These are phyloP conservation scores for Hyposmocoma kahamanoa DNA, from an alignment of 1,140 invertebrate species.

Conservation along the genomic window DNA sequence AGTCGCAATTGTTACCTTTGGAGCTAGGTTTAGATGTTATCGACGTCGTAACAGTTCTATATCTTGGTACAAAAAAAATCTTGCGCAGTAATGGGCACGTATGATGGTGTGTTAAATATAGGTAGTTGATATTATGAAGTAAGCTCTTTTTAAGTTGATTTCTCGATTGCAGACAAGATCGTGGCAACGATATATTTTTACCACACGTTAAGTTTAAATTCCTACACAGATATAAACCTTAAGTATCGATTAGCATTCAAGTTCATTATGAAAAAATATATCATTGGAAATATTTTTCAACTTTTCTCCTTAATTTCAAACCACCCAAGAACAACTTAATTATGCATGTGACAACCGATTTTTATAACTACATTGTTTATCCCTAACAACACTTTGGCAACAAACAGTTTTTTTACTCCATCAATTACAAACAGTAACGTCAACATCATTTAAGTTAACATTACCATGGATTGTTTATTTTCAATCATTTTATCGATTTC, in stretches of 20 bases:
- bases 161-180: conserved; percentile 43
- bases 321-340: conserved; percentile 70
- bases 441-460: conserved; percentile 56
- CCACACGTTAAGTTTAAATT: conserved; percentile 68
- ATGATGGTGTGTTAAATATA: too few species aligned
- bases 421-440: conserved; percentile 62
- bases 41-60: too few species aligned
- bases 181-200: conserved; percentile 50
- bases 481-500: conserved; percentile 41
- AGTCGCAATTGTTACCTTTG: not conserved
- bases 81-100: too few species aligned
- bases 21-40: too few species aligned
- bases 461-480: conserved; percentile 38
- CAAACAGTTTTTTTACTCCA: conserved; percentile 63
- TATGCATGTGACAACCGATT: conserved; percentile 71
- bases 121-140: too few species aligned
- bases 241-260: conserved; percentile 69
- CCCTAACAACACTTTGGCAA: conserved; percentile 73
- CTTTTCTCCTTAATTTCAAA: conserved; percentile 66
- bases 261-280: conserved; percentile 74
- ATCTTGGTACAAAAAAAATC: too few species aligned
- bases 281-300: conserved; percentile 72
- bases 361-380: conserved; percentile 69
- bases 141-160: too few species aligned
- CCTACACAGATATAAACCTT: conserved; percentile 72